Base-by-base conservation (phyloP, 2,888 invertebrate genomes). In the Andrena minutula region DNA sequence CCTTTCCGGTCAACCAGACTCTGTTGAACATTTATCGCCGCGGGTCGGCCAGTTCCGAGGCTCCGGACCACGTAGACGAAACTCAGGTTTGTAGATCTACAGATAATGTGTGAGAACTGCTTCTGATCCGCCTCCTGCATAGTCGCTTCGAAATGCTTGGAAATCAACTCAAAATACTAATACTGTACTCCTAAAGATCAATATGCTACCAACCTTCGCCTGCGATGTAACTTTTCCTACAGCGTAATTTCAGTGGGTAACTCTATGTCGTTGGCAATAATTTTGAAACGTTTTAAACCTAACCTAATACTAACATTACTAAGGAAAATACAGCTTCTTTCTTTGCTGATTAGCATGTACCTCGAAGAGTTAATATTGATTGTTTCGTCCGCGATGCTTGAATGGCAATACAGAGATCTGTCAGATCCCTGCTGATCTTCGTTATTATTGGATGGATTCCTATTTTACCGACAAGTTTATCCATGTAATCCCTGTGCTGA, bases 1-100 rank as follows among this genome's bases (percentile, higher is more conserved):
- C 91, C 28, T 92, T 93, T 84, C 94, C 94, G 71, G 90, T 94
- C 86, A 94, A 94, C 80, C 94, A 94, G 90, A 94, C 94, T 73
- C 92, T 94, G 84, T 92, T 94, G 91, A 94, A 93, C 89, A 93
- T 94, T 90, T 94, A 94, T 74, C 94, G 93, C 84, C 94, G 93
- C 81, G 90, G 93, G 73, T 93, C 94, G 75, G 92, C 92, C 85
- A 94, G 93, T 88, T 94, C 94, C 30, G 94, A 94, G 84, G 93
- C 92, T 82, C 90, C 92, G 41, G 89, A 86, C 75, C 90, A 90
- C 86, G 89, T 89, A 78, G 92, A 92, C 73, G 91, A 91, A 82
- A 90, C 90, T 88, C 94, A 94, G 93, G 94, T 94, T 90, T 77
- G 93, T 93, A 87, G 63, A 75, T 35, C 58, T 68, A 51, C 53